phyloP scores from a whole-genome alignment of 2,888 invertebrate species.

The Dorcus hopei region DNA sequence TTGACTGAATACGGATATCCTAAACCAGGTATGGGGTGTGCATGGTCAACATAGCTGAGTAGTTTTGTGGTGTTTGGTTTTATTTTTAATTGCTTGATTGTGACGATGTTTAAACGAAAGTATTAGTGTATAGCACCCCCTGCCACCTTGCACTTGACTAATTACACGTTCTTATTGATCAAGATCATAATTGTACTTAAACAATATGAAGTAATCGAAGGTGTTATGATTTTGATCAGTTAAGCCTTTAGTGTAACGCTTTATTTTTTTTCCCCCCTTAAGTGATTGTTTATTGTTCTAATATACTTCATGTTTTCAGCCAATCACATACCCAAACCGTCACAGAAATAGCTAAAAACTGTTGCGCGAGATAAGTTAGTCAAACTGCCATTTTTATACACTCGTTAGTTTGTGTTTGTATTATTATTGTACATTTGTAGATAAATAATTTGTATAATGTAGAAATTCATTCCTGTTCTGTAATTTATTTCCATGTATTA shows the following conservation, averaged over 20 bases:
- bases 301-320: slow-evolving; percentile 24
- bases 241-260: too few species aligned
- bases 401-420: slow-evolving; percentile 23
- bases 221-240: too few species aligned
- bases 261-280: too few species aligned
- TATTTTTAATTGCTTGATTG: neutral
- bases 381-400: slow-evolving; percentile 33
- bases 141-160: slow-evolving; percentile 20
- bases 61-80: slow-evolving; percentile 16
- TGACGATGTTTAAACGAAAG: too few species aligned
- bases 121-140: slow-evolving; percentile 23
- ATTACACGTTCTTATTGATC: neutral
- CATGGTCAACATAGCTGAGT: slow-evolving; percentile 17
- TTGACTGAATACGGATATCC: slow-evolving; percentile 38
- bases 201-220: too few species aligned
- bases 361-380: slow-evolving; percentile 16
- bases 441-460: slow-evolving; percentile 18
- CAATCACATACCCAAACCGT: slow-evolving; percentile 27
- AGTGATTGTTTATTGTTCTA: too few species aligned
- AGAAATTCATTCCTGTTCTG: slow-evolving; percentile 22
- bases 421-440: slow-evolving; percentile 24
- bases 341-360: slow-evolving; percentile 28
- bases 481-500: slow-evolving; percentile 21
- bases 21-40: slow-evolving; percentile 40
- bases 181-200: neutral